Conservation (phyloP, 1,140 invertebrate genomes). For the Euwallacea similis region DNA sequence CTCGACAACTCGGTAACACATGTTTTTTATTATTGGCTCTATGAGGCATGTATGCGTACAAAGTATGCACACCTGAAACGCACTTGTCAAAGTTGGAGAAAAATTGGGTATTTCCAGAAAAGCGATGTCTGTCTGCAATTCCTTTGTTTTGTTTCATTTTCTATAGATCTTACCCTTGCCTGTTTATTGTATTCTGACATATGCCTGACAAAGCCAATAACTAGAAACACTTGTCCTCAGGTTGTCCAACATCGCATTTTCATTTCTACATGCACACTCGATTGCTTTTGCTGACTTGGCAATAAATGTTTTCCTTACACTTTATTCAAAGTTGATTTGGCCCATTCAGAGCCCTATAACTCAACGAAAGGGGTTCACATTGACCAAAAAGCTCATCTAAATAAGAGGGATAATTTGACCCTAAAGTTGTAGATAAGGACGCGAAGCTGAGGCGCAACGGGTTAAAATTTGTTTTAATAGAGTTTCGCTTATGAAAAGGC, state of each 20-base stretch:
- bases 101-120: no score
- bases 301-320: slow-evolving; percentile 3
- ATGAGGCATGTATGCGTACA: no score
- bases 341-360: slow-evolving; percentile 7
- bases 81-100: no score
- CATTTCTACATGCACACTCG: neutral
- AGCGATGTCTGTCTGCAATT: no score
- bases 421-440: slow-evolving; percentile 31
- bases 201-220: neutral
- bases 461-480: slow-evolving; percentile 30
- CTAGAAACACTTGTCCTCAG: neutral
- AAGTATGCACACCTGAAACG: no score
- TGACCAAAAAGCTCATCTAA: slow-evolving; percentile 30
- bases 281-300: neutral
- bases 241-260: neutral
- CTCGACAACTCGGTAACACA: no score
- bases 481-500: slow-evolving; percentile 18
- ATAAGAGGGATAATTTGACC: slow-evolving; percentile 30
- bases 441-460: slow-evolving; percentile 17
- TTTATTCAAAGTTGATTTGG: slow-evolving; percentile 10
- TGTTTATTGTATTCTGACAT: neutral
- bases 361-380: slow-evolving; percentile 16
- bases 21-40: no score
- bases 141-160: no score
- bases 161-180: neutral